Conservation (phyloP, 2,113 vertebrate species). For the Myrmecobius fasciatus region DNA sequence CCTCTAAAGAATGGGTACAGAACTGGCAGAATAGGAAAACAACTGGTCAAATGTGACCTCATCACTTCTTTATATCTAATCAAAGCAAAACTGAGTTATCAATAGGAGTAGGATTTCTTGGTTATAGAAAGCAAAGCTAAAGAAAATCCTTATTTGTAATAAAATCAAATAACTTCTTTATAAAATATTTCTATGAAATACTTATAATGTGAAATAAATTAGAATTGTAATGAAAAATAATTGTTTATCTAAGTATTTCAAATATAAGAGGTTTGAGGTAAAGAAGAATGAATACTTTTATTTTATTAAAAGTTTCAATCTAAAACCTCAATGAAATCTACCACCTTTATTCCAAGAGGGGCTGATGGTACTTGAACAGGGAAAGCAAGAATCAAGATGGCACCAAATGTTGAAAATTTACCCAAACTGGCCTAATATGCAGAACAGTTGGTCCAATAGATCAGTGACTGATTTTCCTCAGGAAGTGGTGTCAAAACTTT, state of each 20-base stretch:
- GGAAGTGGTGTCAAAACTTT: constrained; percentile 76
- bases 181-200: constrained; percentile 60
- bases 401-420: constrained; percentile 68
- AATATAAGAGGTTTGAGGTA: constrained; percentile 72
- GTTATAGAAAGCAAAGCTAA: constrained; percentile 37
- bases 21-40: neutral
- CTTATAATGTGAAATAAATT: constrained; percentile 66
- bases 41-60: constrained; percentile 27
- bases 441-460: constrained; percentile 69
- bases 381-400: constrained; percentile 71
- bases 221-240: constrained; percentile 57
- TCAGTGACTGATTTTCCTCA: constrained; percentile 67
- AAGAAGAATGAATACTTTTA: constrained; percentile 73
- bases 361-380: constrained; percentile 70
- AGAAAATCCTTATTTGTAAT: constrained; percentile 59
- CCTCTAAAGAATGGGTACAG: constrained; percentile 1
- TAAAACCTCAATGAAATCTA: constrained; percentile 75
- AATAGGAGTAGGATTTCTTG: constrained; percentile 34
- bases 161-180: constrained; percentile 58
- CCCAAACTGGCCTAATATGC: constrained; percentile 69
- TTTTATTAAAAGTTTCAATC: constrained; percentile 79
- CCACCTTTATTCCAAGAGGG: constrained; percentile 77
- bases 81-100: constrained; percentile 41
- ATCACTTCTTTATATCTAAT: neutral
- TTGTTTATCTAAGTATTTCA: constrained; percentile 62